phyloP scores from a whole-genome alignment of 1,140 invertebrate species.

The Cydia fagiglandana region DNA sequence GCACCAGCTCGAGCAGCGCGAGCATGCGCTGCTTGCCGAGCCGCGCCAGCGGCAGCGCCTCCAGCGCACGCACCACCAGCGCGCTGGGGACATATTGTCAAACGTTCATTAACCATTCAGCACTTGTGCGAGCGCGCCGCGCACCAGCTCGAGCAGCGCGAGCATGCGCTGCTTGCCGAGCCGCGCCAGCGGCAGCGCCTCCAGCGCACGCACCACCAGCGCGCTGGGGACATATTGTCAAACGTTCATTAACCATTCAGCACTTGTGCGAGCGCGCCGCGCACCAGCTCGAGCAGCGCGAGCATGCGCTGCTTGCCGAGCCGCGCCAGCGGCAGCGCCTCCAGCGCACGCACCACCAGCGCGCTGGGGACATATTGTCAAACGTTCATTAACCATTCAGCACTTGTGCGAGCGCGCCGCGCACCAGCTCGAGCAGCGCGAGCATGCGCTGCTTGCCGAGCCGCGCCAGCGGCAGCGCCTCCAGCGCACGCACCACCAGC shows the following conservation, averaged over 20 bases:
- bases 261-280: conserved; percentile 88
- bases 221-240: conserved; percentile 53
- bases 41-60: conserved; percentile 84
- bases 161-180: conserved; percentile 92
- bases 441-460: conserved; percentile 92
- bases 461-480: conserved; percentile 84
- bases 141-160: conserved; percentile 91
- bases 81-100: conserved; percentile 53
- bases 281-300: conserved; percentile 91
- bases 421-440: conserved; percentile 91
- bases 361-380: conserved; percentile 53
- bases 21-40: conserved; percentile 92
- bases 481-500: conserved; percentile 81
- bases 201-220: conserved; percentile 81
- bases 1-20: conserved; percentile 91
- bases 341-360: conserved; percentile 81
- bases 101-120: no score
- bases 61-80: conserved; percentile 81
- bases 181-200: conserved; percentile 84
- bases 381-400: no score
- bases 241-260: no score
- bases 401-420: conserved; percentile 88
- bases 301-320: conserved; percentile 92
- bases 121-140: conserved; percentile 88
- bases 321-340: conserved; percentile 84